Base-by-base conservation (phyloP, 2,113 vertebrate genomes). In the Cottus gobio region DNA sequence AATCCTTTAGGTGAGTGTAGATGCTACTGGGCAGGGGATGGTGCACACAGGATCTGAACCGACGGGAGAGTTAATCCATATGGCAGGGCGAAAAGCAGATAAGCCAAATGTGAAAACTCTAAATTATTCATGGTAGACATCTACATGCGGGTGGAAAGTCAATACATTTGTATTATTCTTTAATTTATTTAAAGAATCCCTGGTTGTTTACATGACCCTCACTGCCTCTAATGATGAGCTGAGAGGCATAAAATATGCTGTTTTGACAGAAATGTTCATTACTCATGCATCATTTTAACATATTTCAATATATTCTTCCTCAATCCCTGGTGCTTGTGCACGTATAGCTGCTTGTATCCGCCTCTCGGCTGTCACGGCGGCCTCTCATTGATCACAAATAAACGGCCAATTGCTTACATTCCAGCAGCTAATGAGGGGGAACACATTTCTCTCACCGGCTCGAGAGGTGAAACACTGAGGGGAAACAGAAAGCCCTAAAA, bases 101-200 rank as follows among this genome's bases (percentile, higher is more conserved):
- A 7, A 67, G 44, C 10, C 24, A n/a, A 61, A 57, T 22, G 15
- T 30, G 65, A 50, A 68, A 70, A 65, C 68, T 28, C 30, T 70
- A 48, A 83, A 39, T 83, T 79, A 91, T 88, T 89, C 61, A 85
- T 85, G 79, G 87, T 71, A 34, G 22, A 64, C 44, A 54, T 58
- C 20, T 3, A 67, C 34, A 30, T 46, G 5, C 74, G 54, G 30
- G 20, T 37, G 4, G 37, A 65, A 65, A 75, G 37, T 71, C 37
- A 28, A 24, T 30, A 52, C 22, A 44, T 76, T 82, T 85, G 52
- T 65, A 82, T 67, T 50, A 15, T 65, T 90, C 37, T 60, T 50
- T 57, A 61, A 72, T 85, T 79, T n/a, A 84, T 18, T 52, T 22
- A 0, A 54, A 46, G 39, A 44, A 36, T 63, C 22, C 9, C 11